Conservation (phyloP, 92 coral and sea anemone species). For the Epizoanthus scotinus region DNA sequence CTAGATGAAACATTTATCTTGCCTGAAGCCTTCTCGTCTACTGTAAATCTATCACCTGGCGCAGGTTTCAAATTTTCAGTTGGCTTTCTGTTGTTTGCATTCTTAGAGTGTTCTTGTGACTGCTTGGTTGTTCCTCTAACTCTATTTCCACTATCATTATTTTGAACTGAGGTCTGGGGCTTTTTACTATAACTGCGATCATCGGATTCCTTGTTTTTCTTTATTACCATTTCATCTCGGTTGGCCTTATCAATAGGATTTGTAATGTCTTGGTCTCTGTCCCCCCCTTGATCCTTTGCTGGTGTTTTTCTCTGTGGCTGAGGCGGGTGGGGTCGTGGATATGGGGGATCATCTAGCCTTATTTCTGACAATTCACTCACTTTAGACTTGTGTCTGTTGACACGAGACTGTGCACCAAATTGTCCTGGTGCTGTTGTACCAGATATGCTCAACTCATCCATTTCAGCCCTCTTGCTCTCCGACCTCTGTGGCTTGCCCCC, state of each 20-base stretch:
- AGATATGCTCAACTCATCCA: neutral
- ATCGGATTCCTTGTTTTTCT: conserved; percentile 15
- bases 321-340: conserved; percentile 8
- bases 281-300: neutral
- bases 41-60: neutral
- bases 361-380: conserved; percentile 65
- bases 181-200: conserved; percentile 18
- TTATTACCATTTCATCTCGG: neutral
- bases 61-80: conserved; percentile 9
- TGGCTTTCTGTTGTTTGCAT: conserved; percentile 12
- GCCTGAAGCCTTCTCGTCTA: conserved; percentile 1
- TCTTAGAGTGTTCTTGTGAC: conserved; percentile 17
- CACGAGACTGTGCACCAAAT: conserved; percentile 8
- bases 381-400: conserved; percentile 47
- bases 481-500: conserved; percentile 1
- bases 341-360: conserved; percentile 57
- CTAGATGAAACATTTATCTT: conserved; percentile 13
- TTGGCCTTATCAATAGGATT: conserved; percentile 8
- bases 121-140: conserved; percentile 1
- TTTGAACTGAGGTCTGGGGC: neutral
- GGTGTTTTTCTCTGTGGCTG: conserved; percentile 1
- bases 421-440: conserved; percentile 12
- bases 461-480: conserved; percentile 8
- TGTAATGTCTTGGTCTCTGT: neutral
- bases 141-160: neutral